Evolutionary conservation across 2,797 vertebrate genomes (phyloP), one percentile per base, ranked within the genome.

Genomic region (Enteromius mattozi): DNA sequence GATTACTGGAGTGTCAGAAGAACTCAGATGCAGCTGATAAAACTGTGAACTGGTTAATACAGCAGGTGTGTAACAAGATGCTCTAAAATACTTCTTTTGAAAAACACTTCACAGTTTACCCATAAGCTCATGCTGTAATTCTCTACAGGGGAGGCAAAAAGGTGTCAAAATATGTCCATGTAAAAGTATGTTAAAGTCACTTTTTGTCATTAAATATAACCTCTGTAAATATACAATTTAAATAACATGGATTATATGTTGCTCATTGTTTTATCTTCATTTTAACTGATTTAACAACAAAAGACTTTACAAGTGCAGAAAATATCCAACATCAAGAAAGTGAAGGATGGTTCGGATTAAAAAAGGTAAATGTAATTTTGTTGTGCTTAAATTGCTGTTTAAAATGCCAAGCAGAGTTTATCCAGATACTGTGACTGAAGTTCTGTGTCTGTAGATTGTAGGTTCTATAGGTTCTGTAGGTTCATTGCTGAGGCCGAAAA

Each of bases 1-100:
- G 70, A n/a, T 72, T 72, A 17, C 40, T 72, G 42, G 2, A 27
- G 37, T 72, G 70, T 27, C 70, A 49, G 70, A 72, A 6, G 70
- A 72, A 72, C 14, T 49, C n/a, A 45, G 40, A 72, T 24, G n/a
- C 70, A 0, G 0, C 0, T 45, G n/a, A 72, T 1, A 72, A 24
- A 72, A 0, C 2, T 49, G 70, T 49, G 10, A 6, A 49, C 21
- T 72, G 42, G 70, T 49, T 72, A 30, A 35, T 10, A 16, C 14
- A 37, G 33, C 13, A 68, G 65, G 65, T 68, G 7, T 49, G 14
- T 49, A 49, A 49, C 47, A 49, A 49, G 14, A 42, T 42, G 42
- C 42, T 42, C 8, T 9, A 42, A 35, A n/a, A n/a, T n/a, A n/a
- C n/a, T n/a, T n/a, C n/a, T n/a, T n/a, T n/a, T n/a, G n/a, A n/a